phyloP scores from a whole-genome alignment of 2,113 vertebrate species.

The Heterochromis multidens region DNA sequence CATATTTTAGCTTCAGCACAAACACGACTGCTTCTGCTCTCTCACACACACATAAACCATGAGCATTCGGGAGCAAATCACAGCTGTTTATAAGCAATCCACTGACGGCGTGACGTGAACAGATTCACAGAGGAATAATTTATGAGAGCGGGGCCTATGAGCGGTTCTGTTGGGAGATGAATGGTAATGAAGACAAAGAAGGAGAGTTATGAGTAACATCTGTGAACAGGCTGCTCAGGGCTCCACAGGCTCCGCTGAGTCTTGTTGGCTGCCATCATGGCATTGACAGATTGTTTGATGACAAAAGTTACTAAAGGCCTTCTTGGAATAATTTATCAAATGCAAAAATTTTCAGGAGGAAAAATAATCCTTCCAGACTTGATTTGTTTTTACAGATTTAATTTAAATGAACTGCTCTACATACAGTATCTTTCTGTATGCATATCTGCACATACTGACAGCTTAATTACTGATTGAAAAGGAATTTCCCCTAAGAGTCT shows the following conservation, averaged over 20 bases:
- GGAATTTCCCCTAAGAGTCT: background rate
- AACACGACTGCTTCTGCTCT: background rate
- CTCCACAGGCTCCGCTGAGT: constrained; percentile 39
- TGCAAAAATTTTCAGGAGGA: background rate
- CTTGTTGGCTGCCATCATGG: constrained; percentile 60
- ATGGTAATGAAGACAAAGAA: constrained; percentile 66
- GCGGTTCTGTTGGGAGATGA: constrained; percentile 25
- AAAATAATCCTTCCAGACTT: background rate
- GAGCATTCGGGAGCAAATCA: background rate
- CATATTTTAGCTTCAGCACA: background rate
- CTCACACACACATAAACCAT: background rate
- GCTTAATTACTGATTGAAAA: constrained; percentile 14
- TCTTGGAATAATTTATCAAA: constrained; percentile 32
- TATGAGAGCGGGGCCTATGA: constrained; percentile 30
- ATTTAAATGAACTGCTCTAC: background rate
- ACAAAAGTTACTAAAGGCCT: constrained; percentile 50
- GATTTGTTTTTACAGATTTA: constrained; percentile 1
- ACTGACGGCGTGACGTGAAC: constrained; percentile 39
- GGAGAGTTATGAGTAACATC: constrained; percentile 66
- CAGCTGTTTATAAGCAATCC: constrained; percentile 61
- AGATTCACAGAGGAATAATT: constrained; percentile 58
- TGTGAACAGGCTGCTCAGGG: constrained; percentile 48
- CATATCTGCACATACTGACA: constrained; percentile 1
- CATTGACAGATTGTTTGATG: constrained; percentile 62
- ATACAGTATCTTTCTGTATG: background rate